Conservation (phyloP, 1,140 invertebrate genomes). For the Drosophila suzukii region DNA sequence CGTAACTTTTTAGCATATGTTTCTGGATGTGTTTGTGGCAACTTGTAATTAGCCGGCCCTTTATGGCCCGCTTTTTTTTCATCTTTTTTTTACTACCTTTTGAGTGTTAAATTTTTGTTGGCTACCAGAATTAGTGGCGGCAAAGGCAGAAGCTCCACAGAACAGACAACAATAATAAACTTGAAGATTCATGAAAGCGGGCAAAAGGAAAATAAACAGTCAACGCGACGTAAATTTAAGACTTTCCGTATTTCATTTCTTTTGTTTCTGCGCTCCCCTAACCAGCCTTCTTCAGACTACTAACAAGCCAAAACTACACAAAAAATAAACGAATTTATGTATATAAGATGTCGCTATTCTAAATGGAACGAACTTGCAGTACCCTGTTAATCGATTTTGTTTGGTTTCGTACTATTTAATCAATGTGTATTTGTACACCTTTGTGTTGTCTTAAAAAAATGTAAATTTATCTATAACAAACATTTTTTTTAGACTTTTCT, state of each 20-base stretch:
- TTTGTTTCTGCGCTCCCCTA: conserved; percentile 53
- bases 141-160: conserved; percentile 41
- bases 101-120: conserved; percentile 63
- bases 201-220: conserved; percentile 76
- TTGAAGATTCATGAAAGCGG: conserved; percentile 80
- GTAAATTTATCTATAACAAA: no score
- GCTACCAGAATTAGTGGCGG: conserved; percentile 62
- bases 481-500: no score
- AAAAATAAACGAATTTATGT: conserved; percentile 11
- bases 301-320: conserved; percentile 50
- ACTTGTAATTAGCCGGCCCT: conserved; percentile 80
- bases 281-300: conserved; percentile 10
- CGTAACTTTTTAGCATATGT: conserved; percentile 53
- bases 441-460: no score
- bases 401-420: background rate
- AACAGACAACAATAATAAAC: conserved; percentile 75
- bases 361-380: background rate
- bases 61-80: conserved; percentile 44
- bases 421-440: no score
- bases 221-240: conserved; percentile 74
- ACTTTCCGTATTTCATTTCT: conserved; percentile 79
- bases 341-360: background rate
- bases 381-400: background rate
- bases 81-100: conserved; percentile 62
- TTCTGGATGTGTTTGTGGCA: conserved; percentile 29